Percentiles rank a stretch among this genome's conserved stretches.
These are phyloP conservation scores for Brachyalestes nurse DNA, from an alignment of 2,797 vertebrate species.

Conservation along the genomic window DNA sequence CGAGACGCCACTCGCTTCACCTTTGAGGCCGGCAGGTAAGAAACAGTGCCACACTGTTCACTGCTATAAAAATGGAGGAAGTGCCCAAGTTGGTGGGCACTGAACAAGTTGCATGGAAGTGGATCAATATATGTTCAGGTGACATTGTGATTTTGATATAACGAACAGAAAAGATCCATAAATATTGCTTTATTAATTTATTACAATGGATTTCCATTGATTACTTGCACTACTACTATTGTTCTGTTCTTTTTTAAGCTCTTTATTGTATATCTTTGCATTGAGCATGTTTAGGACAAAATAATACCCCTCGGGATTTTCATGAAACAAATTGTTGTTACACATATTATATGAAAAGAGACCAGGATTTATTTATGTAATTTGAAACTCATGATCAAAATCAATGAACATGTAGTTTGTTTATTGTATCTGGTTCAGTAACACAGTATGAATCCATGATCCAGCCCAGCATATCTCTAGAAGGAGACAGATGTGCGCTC, in stretches of 20 bases:
- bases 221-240: too few species aligned
- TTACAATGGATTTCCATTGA: too few species aligned
- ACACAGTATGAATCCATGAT: slow-evolving; percentile 2
- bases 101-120: too few species aligned
- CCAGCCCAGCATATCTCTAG: slow-evolving; percentile 1
- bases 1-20: slow-evolving; percentile 86
- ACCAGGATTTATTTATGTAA: neutral
- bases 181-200: too few species aligned
- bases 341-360: neutral
- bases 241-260: too few species aligned
- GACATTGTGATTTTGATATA: too few species aligned
- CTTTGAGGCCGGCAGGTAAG: slow-evolving; percentile 85
- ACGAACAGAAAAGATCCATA: too few species aligned
- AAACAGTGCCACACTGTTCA: neutral
- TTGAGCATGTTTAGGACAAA: too few species aligned
- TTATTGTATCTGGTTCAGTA: slow-evolving; percentile 7
- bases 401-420: neutral
- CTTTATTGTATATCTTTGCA: too few species aligned
- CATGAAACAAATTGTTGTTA: too few species aligned
- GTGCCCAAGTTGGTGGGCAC: neutral
- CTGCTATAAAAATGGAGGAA: neutral
- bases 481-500: slow-evolving; percentile 19
- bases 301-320: too few species aligned
- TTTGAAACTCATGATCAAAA: neutral
- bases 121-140: too few species aligned